These are phyloP conservation scores for Dicyrtoma fusca DNA, from an alignment of 2,888 invertebrate genomes.

Conservation along the genomic window DNA sequence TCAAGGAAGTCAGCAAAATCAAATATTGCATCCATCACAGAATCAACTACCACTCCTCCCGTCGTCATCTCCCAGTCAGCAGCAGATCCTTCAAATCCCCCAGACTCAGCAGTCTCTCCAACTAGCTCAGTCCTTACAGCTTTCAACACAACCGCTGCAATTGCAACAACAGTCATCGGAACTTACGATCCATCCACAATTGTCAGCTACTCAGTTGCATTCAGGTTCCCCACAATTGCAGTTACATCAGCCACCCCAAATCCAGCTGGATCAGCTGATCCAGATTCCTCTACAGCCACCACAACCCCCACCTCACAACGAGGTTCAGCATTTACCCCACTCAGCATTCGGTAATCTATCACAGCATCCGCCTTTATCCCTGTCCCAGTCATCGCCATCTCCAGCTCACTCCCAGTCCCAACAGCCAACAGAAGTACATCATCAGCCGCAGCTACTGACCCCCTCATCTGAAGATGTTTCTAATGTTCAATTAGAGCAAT, in stretches of 20 bases:
- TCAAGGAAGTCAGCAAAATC: slow-evolving; percentile 17
- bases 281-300: not conserved
- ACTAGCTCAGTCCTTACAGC: slow-evolving; percentile 12
- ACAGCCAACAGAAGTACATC: not conserved
- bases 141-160: slow-evolving; percentile 20
- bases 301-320: slow-evolving; percentile 11
- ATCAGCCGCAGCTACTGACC: slow-evolving; percentile 1
- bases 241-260: slow-evolving; percentile 10
- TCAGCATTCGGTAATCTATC: not conserved
- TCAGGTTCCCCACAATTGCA: slow-evolving; percentile 1
- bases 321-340: not conserved
- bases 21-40: not conserved
- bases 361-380: slow-evolving; percentile 1
- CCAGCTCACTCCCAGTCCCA: slow-evolving; percentile 11
- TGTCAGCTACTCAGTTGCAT: not conserved
- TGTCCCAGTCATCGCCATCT: slow-evolving; percentile 10
- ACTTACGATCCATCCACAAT: slow-evolving; percentile 4
- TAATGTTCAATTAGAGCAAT: slow-evolving; percentile 3
- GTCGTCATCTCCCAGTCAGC: slow-evolving; percentile 22
- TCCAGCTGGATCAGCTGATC: not conserved
- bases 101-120: not conserved
- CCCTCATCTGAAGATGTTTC: not conserved
- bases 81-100: slow-evolving; percentile 10
- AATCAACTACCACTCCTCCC: not conserved
- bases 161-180: slow-evolving; percentile 23